These are phyloP conservation scores for Thaumetopoea pityocampa DNA, from an alignment of 1,140 invertebrate species.

Conservation along the genomic window DNA sequence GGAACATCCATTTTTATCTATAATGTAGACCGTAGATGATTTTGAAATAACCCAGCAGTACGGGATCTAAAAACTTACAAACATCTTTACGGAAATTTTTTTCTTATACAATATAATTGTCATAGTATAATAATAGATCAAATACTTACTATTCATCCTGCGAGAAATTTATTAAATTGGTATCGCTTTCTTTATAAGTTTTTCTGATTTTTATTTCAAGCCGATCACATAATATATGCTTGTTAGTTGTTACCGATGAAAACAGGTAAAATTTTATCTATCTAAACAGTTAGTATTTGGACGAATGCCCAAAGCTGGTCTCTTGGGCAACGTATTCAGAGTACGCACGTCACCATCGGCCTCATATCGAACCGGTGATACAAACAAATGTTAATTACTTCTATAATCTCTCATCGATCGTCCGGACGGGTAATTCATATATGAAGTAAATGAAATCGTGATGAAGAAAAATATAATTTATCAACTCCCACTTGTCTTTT, in stretches of 20 bases:
- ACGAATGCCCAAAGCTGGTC: conserved; percentile 10
- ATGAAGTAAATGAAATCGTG: conserved; percentile 1
- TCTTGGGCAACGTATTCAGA: conserved; percentile 13
- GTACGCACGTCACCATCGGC: conserved; percentile 10
- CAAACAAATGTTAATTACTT: conserved; percentile 16
- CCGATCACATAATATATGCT: conserved; percentile 3
- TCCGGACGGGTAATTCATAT: conserved; percentile 12
- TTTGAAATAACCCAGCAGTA: no score
- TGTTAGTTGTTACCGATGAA: conserved; percentile 4
- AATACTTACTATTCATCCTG: no score
- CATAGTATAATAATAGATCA: no score
- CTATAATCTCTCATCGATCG: conserved; percentile 10
- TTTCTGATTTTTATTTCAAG: conserved; percentile 13
- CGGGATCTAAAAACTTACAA: no score
- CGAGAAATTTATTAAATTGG: no score
- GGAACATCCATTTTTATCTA: no score
- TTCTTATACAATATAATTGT: no score
- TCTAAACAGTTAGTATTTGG: conserved; percentile 13
- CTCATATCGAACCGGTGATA: conserved; percentile 15
- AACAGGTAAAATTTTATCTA: conserved; percentile 14
- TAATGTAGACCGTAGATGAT: no score
- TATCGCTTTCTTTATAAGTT: conserved; percentile 7
- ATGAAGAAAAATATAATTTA: background rate
- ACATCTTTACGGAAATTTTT: no score
- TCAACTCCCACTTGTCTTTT: no score